Evolutionary conservation across 2,797 vertebrate species (phyloP), one percentile per base, ranked within the genome.

Genomic region (Prunella strophiata): DNA sequence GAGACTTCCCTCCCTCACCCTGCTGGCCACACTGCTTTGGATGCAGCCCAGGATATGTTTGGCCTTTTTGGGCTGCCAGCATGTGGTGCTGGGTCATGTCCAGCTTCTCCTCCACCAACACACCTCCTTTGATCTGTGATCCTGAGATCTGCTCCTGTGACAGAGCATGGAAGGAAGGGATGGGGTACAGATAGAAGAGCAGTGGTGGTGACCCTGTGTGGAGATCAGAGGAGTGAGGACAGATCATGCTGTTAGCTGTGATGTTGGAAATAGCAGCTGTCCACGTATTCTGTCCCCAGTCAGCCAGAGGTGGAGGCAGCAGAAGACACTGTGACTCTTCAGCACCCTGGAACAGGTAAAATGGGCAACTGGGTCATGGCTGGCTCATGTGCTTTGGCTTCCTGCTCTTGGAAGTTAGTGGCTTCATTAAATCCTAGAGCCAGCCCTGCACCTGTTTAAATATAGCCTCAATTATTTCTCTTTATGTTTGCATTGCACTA

Each of bases 1-100:
- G 5, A 71, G 50, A 50, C 42, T 76, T 16, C 14, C 23, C 36
- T 51, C 25, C 8, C 32, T 43, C 0, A 0, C 14, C 36, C 43
- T 26, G 10, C 21, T 57, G 50, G 20, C 32, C 12, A 12, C 1
- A 0, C 14, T 58, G 22, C 8, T 51, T 51, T 57, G n/a, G 29
- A 45, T 45, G 38, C 29, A 65, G 42, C 36, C 42, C 36, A 38
- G 48, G 16, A 27, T 36, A 23, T 4, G 4, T 30, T 30, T 63
- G 65, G 45, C 14, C 34, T 70, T 57, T 76, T 27, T 22, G 32
- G 57, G 10, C 29, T 83, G 29, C 25, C 42, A 62, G 22, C 0
- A 1, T 36, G 2, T n/a, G 26, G 26, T 63, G 23, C n/a, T 76
- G 51, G 50, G 12, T 76, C 38, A 26, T 19, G 43, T 71, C 63